phyloP scores from a whole-genome alignment of 2,797 vertebrate species.

The Hyperoplus lanceolatus region DNA sequence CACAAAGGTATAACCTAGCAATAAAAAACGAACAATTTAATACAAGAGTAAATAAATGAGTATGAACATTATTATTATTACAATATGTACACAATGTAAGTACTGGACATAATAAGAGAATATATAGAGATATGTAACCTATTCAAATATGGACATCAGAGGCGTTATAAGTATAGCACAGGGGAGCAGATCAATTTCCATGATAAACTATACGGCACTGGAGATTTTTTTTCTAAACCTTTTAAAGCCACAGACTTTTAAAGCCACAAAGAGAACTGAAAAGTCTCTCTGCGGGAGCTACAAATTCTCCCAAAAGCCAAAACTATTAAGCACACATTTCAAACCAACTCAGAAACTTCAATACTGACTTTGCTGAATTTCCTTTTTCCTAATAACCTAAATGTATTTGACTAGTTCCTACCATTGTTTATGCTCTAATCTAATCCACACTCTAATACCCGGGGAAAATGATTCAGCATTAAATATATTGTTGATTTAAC shows the following conservation, averaged over 20 bases:
- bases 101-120: too few species aligned
- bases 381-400: not conserved
- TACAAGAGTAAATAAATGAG: too few species aligned
- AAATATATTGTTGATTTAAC: conserved; percentile 28
- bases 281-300: not conserved
- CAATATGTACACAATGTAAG: too few species aligned
- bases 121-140: too few species aligned
- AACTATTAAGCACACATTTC: not conserved
- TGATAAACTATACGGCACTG: conserved; percentile 12
- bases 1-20: too few species aligned
- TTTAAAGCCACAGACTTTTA: conserved; percentile 28
- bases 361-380: not conserved
- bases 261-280: conserved; percentile 34
- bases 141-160: too few species aligned
- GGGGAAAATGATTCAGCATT: conserved; percentile 18
- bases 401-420: not conserved
- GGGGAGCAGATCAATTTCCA: conserved; percentile 33
- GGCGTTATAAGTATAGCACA: conserved; percentile 1
- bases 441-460: conserved; percentile 1
- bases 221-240: conserved; percentile 20
- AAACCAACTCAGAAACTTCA: conserved; percentile 9
- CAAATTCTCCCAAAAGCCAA: not conserved
- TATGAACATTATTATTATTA: too few species aligned
- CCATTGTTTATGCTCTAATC: conserved; percentile 15
- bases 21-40: too few species aligned